These are phyloP conservation scores for Plumapathes pennacea DNA, from an alignment of 92 coral and sea anemone genomes.

Conservation along the genomic window DNA sequence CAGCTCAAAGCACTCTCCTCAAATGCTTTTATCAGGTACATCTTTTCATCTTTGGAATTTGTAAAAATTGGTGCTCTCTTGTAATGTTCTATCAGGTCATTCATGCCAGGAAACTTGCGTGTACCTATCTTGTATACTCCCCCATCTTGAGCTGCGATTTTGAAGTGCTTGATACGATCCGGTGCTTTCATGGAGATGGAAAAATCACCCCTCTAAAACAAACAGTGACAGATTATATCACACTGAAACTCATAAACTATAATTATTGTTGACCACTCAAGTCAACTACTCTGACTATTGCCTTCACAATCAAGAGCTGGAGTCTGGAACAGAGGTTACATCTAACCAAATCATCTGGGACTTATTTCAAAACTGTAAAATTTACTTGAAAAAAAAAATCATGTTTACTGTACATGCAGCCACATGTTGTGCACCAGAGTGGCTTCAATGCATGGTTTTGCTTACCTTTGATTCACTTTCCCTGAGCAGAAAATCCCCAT, in stretches of 20 bases:
- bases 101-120: conserved; percentile 69
- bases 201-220: conserved; percentile 83
- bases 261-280: no score
- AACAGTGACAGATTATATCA: background rate
- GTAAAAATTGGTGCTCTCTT: conserved; percentile 89
- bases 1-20: no score
- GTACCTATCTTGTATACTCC: conserved; percentile 80
- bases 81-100: conserved; percentile 91
- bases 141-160: conserved; percentile 57
- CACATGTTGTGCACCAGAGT: no score
- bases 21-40: conserved; percentile 84
- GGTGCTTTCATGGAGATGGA: conserved; percentile 99
- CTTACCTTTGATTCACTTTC: conserved; percentile 98
- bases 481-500: conserved; percentile 90
- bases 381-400: no score
- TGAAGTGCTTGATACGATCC: conserved; percentile 94
- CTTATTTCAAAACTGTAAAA: no score
- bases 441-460: no score
- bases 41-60: conserved; percentile 72
- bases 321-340: no score
- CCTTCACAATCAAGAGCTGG: no score
- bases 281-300: no score
- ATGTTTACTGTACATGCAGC: no score
- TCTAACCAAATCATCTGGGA: no score
- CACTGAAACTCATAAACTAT: no score